Evolutionary conservation across 2,113 vertebrate species (phyloP), one percentile per base, ranked within the genome.

Genomic region (Phaetusa simplex): DNA sequence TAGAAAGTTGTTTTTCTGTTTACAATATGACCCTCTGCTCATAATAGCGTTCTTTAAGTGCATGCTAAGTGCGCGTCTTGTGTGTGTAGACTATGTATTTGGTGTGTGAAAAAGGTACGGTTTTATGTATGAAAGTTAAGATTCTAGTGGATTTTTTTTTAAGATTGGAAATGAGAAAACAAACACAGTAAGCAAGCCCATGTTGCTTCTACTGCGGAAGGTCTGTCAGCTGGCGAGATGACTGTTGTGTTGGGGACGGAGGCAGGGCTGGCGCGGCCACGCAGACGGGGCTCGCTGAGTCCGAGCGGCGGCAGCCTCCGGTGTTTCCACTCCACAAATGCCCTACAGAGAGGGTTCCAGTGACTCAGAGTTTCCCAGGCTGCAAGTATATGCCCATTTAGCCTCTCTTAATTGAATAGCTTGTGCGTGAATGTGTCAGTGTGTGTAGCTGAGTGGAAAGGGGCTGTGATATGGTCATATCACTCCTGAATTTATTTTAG

Each of bases 1-100:
- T 86, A 66, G 88, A 88, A 97, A 88, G 86, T 93, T 96, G 90
- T 92, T 93, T 83, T 91, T 92, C 79, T 93, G 70, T 96, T 97
- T 92, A 96, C 84, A 77, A 4, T 66, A 67, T 50, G 65, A 59
- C 73, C 38, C 3, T 83, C 24, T 50, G 40, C 70, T 93, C n/a
- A 26, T n/a, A 56, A 34, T 74, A 61, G 29, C 10, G 23, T 32
- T 67, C 36, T 82, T 14, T 45, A 50, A 77, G 32, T 23, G n/a
- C 3, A 3, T n/a, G 55, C 40, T 77, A 90, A 81, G 38, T 36
- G 55, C 0, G 0, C 2, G 2, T 30, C 45, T 59, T 34, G 29
- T 40, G 26, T 30, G 32, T 56, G 67, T 38, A 87, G 34, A 8
- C 30, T 64, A 2, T 47, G 6, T 45, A 38, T 62, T 88, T 70